Percentiles rank a stretch among this genome's conserved stretches.
Evolutionary conservation across 2,113 vertebrate species (phyloP).

Genomic region (Corythornis vintsioides): DNA sequence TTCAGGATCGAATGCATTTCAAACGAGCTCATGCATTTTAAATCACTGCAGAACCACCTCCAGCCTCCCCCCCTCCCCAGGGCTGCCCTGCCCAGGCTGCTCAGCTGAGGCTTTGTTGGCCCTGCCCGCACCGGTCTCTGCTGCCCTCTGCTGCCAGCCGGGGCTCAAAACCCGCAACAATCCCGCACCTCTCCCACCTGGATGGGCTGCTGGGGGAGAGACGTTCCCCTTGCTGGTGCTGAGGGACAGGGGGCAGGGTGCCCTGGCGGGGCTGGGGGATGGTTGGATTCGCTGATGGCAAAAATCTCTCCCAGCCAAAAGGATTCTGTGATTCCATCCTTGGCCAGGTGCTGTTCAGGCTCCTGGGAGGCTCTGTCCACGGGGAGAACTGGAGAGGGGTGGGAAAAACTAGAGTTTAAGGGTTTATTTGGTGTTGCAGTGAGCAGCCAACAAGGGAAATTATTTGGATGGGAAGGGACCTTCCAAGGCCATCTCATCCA

Average conservation of each 20-base stretch:
- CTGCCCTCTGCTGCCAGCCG: conserved; percentile 42
- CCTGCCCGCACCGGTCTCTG: neutral
- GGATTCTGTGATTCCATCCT: neutral
- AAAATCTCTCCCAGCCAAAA: neutral
- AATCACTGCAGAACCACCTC: neutral
- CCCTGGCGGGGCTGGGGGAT: neutral
- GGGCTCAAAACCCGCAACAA: too few species aligned
- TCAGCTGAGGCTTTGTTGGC: rapidly evolving
- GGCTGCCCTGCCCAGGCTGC: neutral
- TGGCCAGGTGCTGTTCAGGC: neutral
- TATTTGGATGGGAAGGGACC: too few species aligned
- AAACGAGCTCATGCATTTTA: neutral
- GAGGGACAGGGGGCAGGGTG: neutral
- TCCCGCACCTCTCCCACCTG: too few species aligned
- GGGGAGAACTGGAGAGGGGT: neutral
- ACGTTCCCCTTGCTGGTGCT: neutral
- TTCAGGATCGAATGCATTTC: neutral
- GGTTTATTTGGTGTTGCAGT: neutral
- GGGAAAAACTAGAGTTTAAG: neutral
- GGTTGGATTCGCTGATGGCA: neutral
- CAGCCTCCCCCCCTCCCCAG: neutral
- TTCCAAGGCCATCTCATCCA: too few species aligned
- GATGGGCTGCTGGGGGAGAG: too few species aligned
- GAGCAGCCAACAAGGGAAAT: too few species aligned
- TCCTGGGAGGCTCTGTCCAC: neutral